These are phyloP conservation scores for Murina feae DNA, from an alignment of 2,113 vertebrate species.

Conservation along the genomic window DNA sequence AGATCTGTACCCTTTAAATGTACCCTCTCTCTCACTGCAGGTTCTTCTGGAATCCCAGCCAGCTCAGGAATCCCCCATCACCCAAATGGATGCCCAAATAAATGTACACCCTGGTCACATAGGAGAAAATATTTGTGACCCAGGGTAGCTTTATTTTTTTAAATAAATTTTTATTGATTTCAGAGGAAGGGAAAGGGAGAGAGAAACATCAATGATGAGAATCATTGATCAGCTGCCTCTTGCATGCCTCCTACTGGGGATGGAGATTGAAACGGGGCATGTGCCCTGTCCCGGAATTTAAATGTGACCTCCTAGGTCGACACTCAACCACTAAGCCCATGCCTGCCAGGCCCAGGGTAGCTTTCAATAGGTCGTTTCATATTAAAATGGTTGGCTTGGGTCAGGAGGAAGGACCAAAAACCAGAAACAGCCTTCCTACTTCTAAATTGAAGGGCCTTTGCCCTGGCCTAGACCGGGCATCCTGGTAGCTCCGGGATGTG, in stretches of 20 bases:
- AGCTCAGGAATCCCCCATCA: not conserved
- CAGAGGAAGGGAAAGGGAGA: too few species aligned
- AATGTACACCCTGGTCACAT: not conserved
- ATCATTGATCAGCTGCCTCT: too few species aligned
- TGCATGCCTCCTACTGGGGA: too few species aligned
- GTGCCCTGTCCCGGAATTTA: too few species aligned
- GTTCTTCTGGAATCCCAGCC: not conserved
- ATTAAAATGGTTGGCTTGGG: not conserved
- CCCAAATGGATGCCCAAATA: not conserved
- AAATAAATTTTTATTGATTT: too few species aligned
- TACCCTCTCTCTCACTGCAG: not conserved
- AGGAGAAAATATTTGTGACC: not conserved
- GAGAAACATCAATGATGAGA: too few species aligned
- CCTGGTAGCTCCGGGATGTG: not conserved
- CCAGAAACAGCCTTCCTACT: not conserved
- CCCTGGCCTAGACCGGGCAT: not conserved
- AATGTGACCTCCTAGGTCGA: too few species aligned
- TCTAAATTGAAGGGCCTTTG: not conserved
- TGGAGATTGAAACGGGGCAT: too few species aligned
- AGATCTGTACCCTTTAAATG: not conserved
- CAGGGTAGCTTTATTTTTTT: not conserved
- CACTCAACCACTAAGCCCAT: too few species aligned
- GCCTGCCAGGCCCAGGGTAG: not conserved
- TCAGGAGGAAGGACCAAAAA: not conserved
- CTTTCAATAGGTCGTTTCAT: conserved; percentile 1